phyloP scores from a whole-genome alignment of 2,113 vertebrate species.

The Thunnus maccoyii region DNA sequence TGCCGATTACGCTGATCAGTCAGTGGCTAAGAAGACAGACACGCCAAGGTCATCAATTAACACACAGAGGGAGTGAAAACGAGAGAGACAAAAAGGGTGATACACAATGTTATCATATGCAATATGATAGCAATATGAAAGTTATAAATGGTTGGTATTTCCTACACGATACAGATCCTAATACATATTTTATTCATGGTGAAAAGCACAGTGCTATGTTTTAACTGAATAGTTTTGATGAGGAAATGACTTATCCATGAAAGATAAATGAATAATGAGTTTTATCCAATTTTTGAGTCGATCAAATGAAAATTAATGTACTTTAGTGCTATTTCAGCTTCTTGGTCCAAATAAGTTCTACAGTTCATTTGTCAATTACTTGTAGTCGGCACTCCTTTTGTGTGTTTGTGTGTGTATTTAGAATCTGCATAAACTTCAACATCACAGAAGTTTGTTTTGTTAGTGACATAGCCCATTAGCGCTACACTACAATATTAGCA shows the following conservation, averaged over 20 bases:
- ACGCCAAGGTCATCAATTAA: constrained; percentile 62
- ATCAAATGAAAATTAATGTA: constrained; percentile 63
- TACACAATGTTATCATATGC: constrained; percentile 16
- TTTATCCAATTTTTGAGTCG: constrained; percentile 34
- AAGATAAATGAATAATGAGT: constrained; percentile 40
- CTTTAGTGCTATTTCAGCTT: constrained; percentile 38
- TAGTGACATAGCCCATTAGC: background rate
- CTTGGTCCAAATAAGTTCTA: constrained; percentile 20
- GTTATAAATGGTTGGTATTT: constrained; percentile 20
- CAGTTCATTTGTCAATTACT: constrained; percentile 50
- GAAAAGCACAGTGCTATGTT: constrained; percentile 4
- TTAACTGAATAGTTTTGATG: constrained; percentile 23
- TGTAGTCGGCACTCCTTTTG: background rate
- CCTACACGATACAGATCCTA: background rate
- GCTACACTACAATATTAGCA: background rate
- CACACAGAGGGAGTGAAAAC: background rate
- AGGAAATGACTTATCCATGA: constrained; percentile 31
- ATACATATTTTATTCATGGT: constrained; percentile 11
- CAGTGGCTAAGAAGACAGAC: constrained; percentile 73
- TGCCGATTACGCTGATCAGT: constrained; percentile 79
- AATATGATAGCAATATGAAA: constrained; percentile 13
- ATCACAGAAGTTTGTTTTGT: constrained; percentile 12
- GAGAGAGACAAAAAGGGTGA: constrained; percentile 7
- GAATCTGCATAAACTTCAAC: background rate
- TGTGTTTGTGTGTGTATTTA: constrained; percentile 1